phyloP scores from a whole-genome alignment of 1,140 invertebrate species.

The Coboldia fuscipes region DNA sequence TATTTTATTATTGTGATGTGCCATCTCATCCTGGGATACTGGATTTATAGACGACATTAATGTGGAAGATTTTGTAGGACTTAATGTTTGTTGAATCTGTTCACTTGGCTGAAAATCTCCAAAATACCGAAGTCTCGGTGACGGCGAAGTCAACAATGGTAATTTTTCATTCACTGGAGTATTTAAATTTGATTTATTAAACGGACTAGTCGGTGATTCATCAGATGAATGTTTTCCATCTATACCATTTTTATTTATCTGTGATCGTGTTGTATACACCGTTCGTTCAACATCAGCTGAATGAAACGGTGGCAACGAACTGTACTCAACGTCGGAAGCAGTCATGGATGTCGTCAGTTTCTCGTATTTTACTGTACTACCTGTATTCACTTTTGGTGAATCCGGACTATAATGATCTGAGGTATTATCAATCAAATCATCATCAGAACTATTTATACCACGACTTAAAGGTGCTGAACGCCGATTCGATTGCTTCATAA shows the following conservation, averaged over 20 bases:
- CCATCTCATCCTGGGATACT: background rate
- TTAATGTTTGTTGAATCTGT: background rate
- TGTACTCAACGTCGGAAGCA: constrained; percentile 1
- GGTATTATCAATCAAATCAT: too few relatives aligned
- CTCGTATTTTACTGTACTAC: background rate
- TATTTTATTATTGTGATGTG: background rate
- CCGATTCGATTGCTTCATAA: too few relatives aligned
- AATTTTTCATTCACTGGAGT: constrained; percentile 5
- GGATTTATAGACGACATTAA: background rate
- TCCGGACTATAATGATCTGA: too few relatives aligned
- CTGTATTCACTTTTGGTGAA: too few relatives aligned
- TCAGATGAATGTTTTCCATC: constrained; percentile 3
- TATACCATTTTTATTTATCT: background rate
- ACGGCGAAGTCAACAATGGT: constrained; percentile 1
- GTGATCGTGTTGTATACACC: background rate
- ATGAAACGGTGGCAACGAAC: background rate
- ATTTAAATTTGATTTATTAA: constrained; percentile 3
- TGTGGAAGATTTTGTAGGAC: background rate
- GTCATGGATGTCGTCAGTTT: background rate
- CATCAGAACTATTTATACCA: too few relatives aligned
- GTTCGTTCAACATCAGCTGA: background rate
- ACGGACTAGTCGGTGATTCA: constrained; percentile 5
- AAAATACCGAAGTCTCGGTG: background rate
- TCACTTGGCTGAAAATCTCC: background rate
- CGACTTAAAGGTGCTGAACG: too few relatives aligned